Evolutionary conservation across 2,113 vertebrate species (phyloP), one percentile per base, ranked within the genome.

Genomic region (Casuarius casuarius): DNA sequence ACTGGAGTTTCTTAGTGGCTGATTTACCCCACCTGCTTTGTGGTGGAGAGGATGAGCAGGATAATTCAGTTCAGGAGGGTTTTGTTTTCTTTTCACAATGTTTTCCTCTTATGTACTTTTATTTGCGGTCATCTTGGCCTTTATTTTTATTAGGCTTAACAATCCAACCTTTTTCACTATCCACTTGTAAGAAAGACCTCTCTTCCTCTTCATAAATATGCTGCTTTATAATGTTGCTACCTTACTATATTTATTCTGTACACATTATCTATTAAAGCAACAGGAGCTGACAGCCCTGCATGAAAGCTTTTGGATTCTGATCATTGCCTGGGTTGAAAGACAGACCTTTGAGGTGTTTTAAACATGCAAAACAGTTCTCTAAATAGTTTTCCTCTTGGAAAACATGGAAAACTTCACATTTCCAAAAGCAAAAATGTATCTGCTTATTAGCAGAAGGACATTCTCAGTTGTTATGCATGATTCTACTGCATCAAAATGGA

Each of bases 61-160:
- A 7, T 19, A 33, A 2, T n/a, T 25, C 38, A 1, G 7, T 38
- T 54, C 11, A 10, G 22, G 62, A 3, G n/a, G 25, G 25, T 3
- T 18, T 79, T 66, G 16, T 48, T 42, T 67, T 33, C 56, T 44
- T 42, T 67, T 33, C 56, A 63, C 46, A 8, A 33, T 1, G 4
- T 9, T 84, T 11, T 29, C 54, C 23, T 20, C 7, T 76, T 7
- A 0, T 1, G 6, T 33, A 10, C n/a, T 92, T 77, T 54, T 28
- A 9, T 63, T 28, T 21, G 10, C n/a, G 14, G 12, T 67, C 8
- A 2, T 15, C 21, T 35, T 28, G 35, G 6, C 63, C 40, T 65
- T 52, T 31, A 65, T 66, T 85, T 92, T 70, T 70, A 5, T 49
- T n/a, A 3, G 11, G 40, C 79, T 81, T 75, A 91, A 91, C 80